Percentiles rank a stretch among this genome's conserved stretches.
phyloP scores from a whole-genome alignment of 2,113 vertebrate genomes.

The Spheniscus mendiculus region DNA sequence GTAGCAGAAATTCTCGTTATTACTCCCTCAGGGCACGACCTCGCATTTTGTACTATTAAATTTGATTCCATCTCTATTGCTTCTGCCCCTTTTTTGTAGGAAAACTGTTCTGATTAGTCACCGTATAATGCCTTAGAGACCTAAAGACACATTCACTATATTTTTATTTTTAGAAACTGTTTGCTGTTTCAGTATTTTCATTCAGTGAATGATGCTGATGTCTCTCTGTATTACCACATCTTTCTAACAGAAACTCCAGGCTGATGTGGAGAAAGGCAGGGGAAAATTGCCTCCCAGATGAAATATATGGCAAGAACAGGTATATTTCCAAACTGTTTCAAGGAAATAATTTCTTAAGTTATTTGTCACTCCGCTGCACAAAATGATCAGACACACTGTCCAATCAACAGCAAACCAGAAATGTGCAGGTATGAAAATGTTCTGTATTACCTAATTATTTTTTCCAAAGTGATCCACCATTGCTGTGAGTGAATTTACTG shows the following conservation, averaged over 20 bases:
- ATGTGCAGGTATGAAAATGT: neutral
- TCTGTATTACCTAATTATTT: conserved; percentile 6
- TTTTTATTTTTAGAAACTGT: conserved; percentile 68
- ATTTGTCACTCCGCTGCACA: conserved; percentile 12
- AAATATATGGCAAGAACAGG: conserved; percentile 17
- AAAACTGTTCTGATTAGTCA: conserved; percentile 61
- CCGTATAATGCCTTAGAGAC: conserved; percentile 47
- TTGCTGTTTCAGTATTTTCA: conserved; percentile 58
- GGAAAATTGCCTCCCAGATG: conserved; percentile 35
- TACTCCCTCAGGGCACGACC: conserved; percentile 59
- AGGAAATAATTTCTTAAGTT: conserved; percentile 35
- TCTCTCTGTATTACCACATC: conserved; percentile 58
- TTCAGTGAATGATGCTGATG: conserved; percentile 64
- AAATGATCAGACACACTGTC: neutral
- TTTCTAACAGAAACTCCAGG: conserved; percentile 31
- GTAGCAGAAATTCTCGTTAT: conserved; percentile 69
- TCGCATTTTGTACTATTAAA: conserved; percentile 60
- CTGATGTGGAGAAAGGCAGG: conserved; percentile 18
- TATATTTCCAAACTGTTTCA: conserved; percentile 25
- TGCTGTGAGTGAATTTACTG: conserved; percentile 20
- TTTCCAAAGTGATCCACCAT: neutral
- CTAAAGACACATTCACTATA: conserved; percentile 52
- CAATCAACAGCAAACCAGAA: conserved; percentile 18
- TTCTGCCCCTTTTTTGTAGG: conserved; percentile 37
- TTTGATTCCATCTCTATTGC: conserved; percentile 62